Evolutionary conservation across 2,113 vertebrate genomes (phyloP), one percentile per base, ranked within the genome.

Genomic region (Passer montanus): DNA sequence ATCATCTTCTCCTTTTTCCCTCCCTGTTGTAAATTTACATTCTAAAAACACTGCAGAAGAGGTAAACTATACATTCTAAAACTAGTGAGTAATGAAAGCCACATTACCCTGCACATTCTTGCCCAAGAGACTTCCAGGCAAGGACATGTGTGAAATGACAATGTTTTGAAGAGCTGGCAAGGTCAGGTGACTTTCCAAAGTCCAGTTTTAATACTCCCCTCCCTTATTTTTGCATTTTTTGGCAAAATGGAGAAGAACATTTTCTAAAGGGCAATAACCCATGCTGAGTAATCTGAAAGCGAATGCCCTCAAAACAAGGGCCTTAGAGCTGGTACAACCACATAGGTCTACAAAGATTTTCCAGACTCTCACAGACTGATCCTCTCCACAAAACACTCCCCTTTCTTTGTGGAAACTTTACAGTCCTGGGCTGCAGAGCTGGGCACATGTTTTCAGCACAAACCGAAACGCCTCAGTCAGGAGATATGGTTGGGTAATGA

Each of bases 41-140:
- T 89, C 92, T 96, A 94, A 98, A 98, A 95, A 69, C 87, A 97
- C 59, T 7, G 13, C 87, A 95, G 88, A 96, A 95, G 50, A 96
- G 53, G 39, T 39, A 94, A 95, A 90, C 43, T 77, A 52, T 49
- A 49, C 66, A 44, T 59, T 76, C 46, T 93, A 94, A 91, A 95
- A 94, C 74, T 76, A 91, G 35, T 20, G 46, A 96, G 89, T 43
- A 31, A 56, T 60, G 58, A 92, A 56, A 41, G 44, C 84, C 75
- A 74, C 35, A 79, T 68, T 46, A 68, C 8, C 10, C 58, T 52
- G 44, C 22, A 37, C 9, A 21, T 55, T 75, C 52, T 64, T 93
- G 53, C n/a, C 44, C 66, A 64, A 72, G 37, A 84, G 26, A 77
- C 43, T 69, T 84, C 22, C 22, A 84, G 37, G 59, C 39, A 91